Evolutionary conservation across 2,797 vertebrate species (phyloP).

Genomic region (Myotis daubentonii): DNA sequence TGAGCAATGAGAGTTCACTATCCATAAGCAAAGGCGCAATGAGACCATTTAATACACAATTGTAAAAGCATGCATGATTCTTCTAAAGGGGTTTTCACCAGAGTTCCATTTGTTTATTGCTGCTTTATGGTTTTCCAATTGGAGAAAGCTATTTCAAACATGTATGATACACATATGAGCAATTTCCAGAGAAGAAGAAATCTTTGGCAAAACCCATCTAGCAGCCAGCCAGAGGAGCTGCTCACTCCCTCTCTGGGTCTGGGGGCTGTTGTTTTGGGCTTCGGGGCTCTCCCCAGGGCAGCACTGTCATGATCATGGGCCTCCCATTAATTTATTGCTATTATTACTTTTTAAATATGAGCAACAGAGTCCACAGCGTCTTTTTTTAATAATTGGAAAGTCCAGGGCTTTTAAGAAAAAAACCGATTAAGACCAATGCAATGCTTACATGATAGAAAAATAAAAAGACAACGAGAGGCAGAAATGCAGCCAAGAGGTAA

Average conservation of each 20-base stretch:
- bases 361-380: neutral
- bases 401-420: constrained; percentile 54
- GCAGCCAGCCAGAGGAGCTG: neutral
- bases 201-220: constrained; percentile 55
- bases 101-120: constrained; percentile 56
- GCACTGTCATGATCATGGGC: neutral
- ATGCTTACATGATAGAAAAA: neutral
- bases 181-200: constrained; percentile 69
- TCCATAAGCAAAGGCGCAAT: neutral
- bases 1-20: constrained; percentile 3
- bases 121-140: constrained; percentile 60
- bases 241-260: constrained; percentile 36
- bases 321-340: neutral
- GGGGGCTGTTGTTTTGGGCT: constrained; percentile 46
- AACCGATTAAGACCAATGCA: neutral
- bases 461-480: neutral
- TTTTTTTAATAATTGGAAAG: constrained; percentile 14
- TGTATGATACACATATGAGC: constrained; percentile 58
- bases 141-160: constrained; percentile 67
- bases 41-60: constrained; percentile 13
- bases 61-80: constrained; percentile 10
- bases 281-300: neutral
- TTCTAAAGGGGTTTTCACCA: neutral
- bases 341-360: constrained; percentile 40
- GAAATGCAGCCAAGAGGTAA: constrained; percentile 49